Evolutionary conservation across 2,113 vertebrate genomes (phyloP), one percentile per base, ranked within the genome.

Genomic region (Hypomesus transpacificus): DNA sequence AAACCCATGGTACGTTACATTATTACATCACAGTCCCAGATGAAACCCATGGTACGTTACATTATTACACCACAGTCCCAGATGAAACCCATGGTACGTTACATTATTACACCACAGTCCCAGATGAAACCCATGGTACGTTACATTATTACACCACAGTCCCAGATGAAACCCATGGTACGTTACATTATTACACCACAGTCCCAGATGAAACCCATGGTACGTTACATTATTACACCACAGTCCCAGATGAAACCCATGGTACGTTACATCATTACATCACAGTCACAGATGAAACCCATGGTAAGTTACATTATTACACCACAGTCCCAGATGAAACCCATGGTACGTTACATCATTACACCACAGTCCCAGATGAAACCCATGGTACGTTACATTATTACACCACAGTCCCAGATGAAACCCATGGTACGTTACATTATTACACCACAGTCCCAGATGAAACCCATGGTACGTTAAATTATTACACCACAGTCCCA

Each of bases 1-100:
- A n/a, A n/a, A n/a, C n/a, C n/a, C 68, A 96, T 99, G 95, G 96
- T 98, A 93, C 94, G 95, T 92, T 68, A 20, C 0, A 20, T 2
- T 1, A 70, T 59, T 1, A 24, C 1, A 2, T n/a, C n/a, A n/a
- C n/a, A n/a, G n/a, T n/a, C n/a, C n/a, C n/a, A n/a, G n/a, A n/a
- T n/a, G n/a, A n/a, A n/a, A n/a, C n/a, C n/a, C 68, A 96, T 99
- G 95, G 96, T 98, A 93, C 94, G 95, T 92, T 68, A 20, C 0
- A 20, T 2, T 1, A 70, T 59, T 1, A 24, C 1, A 2, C 20
- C 14, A n/a, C n/a, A n/a, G n/a, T n/a, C n/a, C n/a, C n/a, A n/a
- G n/a, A n/a, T n/a, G n/a, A n/a, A n/a, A n/a, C n/a, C n/a, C 68
- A 96, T 99, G 95, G 96, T 98, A 93, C 94, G 95, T 92, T 68